A percentile compares a stretch with the other conserved stretches of the same genome.
phyloP scores from a whole-genome alignment of 2,888 invertebrate species.

The Pseudococcus longispinus region DNA sequence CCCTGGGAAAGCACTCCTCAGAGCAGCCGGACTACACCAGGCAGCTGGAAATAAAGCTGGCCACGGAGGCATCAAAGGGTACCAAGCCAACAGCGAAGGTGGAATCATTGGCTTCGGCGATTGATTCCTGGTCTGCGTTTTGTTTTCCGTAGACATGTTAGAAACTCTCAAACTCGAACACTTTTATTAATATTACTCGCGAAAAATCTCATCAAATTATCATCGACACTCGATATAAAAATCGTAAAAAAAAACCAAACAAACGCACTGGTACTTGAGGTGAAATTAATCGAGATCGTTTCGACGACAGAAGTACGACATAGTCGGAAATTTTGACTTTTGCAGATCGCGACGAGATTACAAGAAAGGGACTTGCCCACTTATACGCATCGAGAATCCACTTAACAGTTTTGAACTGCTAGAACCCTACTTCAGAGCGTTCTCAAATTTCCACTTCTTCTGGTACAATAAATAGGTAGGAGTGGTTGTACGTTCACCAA shows the following conservation, averaged over 20 bases:
- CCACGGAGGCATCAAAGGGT: conserved; percentile 78
- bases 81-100: conserved; percentile 77
- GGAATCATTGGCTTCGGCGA: conserved; percentile 60
- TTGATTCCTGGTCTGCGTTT: conserved; percentile 38
- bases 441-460: conserved; percentile 57
- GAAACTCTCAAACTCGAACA: background rate
- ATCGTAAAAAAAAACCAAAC: background rate
- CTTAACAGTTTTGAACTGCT: conserved; percentile 48
- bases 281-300: background rate
- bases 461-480: conserved; percentile 53
- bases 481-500: conserved; percentile 49
- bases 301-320: background rate
- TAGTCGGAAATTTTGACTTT: conserved; percentile 24
- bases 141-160: conserved; percentile 41
- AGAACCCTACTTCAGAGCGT: conserved; percentile 53
- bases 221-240: background rate
- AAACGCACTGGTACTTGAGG: background rate
- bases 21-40: conserved; percentile 67
- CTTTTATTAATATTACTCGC: background rate
- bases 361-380: conserved; percentile 18
- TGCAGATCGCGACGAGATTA: conserved; percentile 32
- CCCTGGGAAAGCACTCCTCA: conserved; percentile 77
- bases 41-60: conserved; percentile 72
- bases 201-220: conserved; percentile 8
- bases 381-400: conserved; percentile 42